phyloP scores from a whole-genome alignment of 2,888 invertebrate genomes.

The Nomada goodeniana region DNA sequence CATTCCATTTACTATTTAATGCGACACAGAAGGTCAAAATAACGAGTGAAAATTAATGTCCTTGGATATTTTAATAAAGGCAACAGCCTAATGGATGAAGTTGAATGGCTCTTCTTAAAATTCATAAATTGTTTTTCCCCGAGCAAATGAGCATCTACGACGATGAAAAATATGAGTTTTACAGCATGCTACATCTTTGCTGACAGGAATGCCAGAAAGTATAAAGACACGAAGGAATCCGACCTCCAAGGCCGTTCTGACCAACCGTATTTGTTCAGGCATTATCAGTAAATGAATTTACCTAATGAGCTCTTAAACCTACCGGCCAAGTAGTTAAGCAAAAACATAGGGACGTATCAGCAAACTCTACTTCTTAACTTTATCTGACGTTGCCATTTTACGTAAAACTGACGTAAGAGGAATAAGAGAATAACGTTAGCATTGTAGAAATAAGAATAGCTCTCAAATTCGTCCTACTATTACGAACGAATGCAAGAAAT shows the following conservation, averaged over 20 bases:
- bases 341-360: not conserved
- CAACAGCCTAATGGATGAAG: not conserved
- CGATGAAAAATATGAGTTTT: slow-evolving; percentile 5
- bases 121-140: not conserved
- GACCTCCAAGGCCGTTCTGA: slow-evolving; percentile 49
- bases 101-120: not conserved
- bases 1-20: too few species aligned
- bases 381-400: not conserved
- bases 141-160: too few species aligned
- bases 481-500: too few species aligned
- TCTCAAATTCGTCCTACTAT: too few species aligned
- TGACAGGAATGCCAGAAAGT: slow-evolving; percentile 23
- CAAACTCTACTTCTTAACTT: not conserved
- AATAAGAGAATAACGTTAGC: too few species aligned
- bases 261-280: slow-evolving; percentile 64
- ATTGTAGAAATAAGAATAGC: too few species aligned
- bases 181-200: not conserved
- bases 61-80: not conserved
- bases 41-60: not conserved
- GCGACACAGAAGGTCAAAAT: too few species aligned
- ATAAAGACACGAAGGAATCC: slow-evolving; percentile 29
- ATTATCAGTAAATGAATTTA: slow-evolving; percentile 59
- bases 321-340: slow-evolving; percentile 15
- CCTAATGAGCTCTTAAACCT: slow-evolving; percentile 46
- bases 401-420: not conserved